Evolutionary conservation across 2,888 invertebrate genomes (phyloP).

Genomic region (Rhagonycha lutea): DNA sequence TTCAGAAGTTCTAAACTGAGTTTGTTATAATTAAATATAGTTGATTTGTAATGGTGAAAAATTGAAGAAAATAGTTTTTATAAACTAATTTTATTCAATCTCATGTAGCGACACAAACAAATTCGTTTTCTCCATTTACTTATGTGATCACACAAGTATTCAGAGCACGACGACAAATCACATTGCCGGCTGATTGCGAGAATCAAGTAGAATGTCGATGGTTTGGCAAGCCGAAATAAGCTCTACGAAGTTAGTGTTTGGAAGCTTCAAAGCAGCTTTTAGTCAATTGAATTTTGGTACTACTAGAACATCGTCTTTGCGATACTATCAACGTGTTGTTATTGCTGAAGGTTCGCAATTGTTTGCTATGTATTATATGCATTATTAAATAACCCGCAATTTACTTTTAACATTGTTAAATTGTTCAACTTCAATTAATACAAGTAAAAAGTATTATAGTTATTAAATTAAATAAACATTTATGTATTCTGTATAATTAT

Average conservation of each 20-base stretch:
- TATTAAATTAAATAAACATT: not conserved
- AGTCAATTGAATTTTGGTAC: constrained; percentile 33
- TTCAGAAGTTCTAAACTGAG: not conserved
- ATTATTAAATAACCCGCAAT: not conserved
- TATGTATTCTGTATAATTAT: not conserved
- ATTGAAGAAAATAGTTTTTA: not conserved
- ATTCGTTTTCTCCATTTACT: constrained; percentile 49
- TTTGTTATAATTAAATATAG: not conserved
- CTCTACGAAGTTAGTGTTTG: constrained; percentile 29
- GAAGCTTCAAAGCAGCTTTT: constrained; percentile 33
- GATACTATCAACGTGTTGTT: constrained; percentile 1
- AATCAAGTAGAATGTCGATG: constrained; percentile 42
- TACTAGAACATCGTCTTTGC: constrained; percentile 30
- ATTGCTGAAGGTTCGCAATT: constrained; percentile 2
- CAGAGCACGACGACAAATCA: constrained; percentile 47
- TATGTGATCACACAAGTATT: constrained; percentile 45
- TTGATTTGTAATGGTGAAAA: not conserved
- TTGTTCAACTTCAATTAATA: not conserved
- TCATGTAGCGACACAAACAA: constrained; percentile 47
- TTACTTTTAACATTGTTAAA: not conserved
- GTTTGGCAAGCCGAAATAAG: constrained; percentile 28
- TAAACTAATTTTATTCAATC: constrained; percentile 41
- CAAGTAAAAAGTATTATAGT: not conserved
- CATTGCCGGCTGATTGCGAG: constrained; percentile 49
- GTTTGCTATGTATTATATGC: constrained; percentile 8